Base-by-base conservation (phyloP, 2,797 vertebrate species). In the Adelosebastes latens region DNA sequence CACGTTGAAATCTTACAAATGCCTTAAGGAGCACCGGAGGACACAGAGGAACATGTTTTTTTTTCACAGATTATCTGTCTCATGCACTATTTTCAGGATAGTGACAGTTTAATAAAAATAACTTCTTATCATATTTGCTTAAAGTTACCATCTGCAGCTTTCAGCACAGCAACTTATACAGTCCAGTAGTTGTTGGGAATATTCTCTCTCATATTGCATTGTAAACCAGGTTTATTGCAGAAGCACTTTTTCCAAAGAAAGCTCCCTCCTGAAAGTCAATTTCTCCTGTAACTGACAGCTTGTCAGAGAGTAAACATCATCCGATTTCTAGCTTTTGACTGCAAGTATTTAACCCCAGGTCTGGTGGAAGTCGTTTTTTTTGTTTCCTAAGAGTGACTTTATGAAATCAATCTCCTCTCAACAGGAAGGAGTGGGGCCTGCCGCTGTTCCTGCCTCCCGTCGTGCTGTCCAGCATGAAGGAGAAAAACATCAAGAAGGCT, bases 401-500 rank as follows among this genome's bases (percentile, higher is more conserved):
- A 39, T 61, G 8, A 81, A 84, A 69, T 79, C 75, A 63, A 71
- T 85, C 69, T 82, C 55, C 62, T 58, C 71, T 86, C 75, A 89
- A 71, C 96, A 99, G 98, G 91, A 99, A 99, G 95, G 98, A 99
- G 94, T 99, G 98, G 98, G 98, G 98, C 92, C 94, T 99, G 92
- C 94, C 97, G 42, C 96, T 98, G 81, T 99, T 99, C 92, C 96
- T 99, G 90, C 98, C 98, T 75, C 97, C 98, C 25, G 96, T 96
- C 8, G 97, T 99, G 89, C 94, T 99, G 94, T 97, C 98, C 96
- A 99, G 97, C 95, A 99, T 99, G 97, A 99, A 99, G 93, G 98
- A 99, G 95, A 99, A 99, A 94, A 99, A 99, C 94, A 98, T 99
- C 93, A 99, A 97, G 95, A 99, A 99, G 94, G 98, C 98, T 83